Percentiles rank a stretch among this genome's conserved stretches.
Evolutionary conservation across 2,888 invertebrate species (phyloP).

Genomic region (Eupeodes latifasciatus): DNA sequence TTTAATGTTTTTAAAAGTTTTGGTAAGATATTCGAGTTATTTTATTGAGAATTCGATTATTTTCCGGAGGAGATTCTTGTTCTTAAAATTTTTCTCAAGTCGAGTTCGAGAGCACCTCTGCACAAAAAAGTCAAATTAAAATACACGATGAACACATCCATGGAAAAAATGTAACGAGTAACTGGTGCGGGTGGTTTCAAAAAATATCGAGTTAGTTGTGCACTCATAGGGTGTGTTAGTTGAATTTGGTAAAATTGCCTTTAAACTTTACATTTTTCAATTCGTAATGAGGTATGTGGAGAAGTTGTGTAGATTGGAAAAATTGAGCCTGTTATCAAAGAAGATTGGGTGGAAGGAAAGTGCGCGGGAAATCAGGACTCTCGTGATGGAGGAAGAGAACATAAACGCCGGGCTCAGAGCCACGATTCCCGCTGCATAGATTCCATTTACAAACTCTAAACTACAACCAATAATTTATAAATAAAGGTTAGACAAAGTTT

Average conservation of each 20-base stretch:
- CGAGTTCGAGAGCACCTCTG: constrained; percentile 52
- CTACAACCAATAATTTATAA: too few relatives aligned
- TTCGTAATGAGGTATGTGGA: too few relatives aligned
- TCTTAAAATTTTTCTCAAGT: background rate
- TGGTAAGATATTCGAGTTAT: constrained; percentile 41
- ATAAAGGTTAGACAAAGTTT: too few relatives aligned
- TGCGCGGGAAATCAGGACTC: too few relatives aligned
- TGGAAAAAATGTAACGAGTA: constrained; percentile 42
- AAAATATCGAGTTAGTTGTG: constrained; percentile 26
- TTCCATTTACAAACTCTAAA: too few relatives aligned
- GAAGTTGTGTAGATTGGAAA: too few relatives aligned
- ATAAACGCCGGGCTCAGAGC: too few relatives aligned
- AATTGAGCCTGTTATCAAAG: too few relatives aligned
- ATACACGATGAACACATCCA: constrained; percentile 59
- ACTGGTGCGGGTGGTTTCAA: constrained; percentile 57
- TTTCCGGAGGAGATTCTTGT: constrained; percentile 46
- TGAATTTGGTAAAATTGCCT: background rate
- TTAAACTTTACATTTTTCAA: too few relatives aligned
- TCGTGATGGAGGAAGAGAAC: too few relatives aligned
- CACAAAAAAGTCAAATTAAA: constrained; percentile 56
- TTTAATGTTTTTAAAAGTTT: constrained; percentile 38
- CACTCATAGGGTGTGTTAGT: background rate
- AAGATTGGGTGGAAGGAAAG: too few relatives aligned
- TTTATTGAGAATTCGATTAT: constrained; percentile 55
- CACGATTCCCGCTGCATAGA: too few relatives aligned